Evolutionary conservation across 2,888 invertebrate genomes (phyloP).

Genomic region (Mechanitis mazaeus): DNA sequence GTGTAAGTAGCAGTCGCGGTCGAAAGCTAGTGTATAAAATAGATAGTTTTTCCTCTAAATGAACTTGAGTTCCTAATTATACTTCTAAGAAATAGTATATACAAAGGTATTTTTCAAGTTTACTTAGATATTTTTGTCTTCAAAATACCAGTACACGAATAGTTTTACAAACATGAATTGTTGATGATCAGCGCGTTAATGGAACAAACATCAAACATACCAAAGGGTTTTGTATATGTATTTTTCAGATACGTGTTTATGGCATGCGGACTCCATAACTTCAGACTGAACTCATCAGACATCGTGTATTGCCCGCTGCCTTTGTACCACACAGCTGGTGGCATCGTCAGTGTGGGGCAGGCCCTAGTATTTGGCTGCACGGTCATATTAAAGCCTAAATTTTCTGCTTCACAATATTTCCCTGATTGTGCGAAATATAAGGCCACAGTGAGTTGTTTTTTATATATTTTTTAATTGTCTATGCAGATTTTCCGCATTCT

Average conservation of each 20-base stretch:
- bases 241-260: conserved; percentile 84
- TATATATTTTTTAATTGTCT: not conserved
- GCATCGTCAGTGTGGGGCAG: conserved; percentile 90
- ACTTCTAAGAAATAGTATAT: no score
- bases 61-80: no score
- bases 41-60: no score
- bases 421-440: conserved; percentile 93
- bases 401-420: conserved; percentile 96
- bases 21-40: no score
- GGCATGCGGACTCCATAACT: conserved; percentile 81
- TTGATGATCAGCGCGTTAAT: not conserved
- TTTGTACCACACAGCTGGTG: conserved; percentile 97
- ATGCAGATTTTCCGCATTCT: not conserved
- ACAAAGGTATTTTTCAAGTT: no score
- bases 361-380: conserved; percentile 87
- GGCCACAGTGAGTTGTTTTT: conserved; percentile 86
- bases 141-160: not conserved
- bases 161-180: not conserved
- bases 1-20: no score
- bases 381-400: conserved; percentile 90
- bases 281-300: conserved; percentile 82
- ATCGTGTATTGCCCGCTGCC: conserved; percentile 93
- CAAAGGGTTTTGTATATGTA: conserved; percentile 6
- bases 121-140: no score
- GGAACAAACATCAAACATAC: not conserved